Conservation (phyloP, 1,140 invertebrate genomes). For the Andricus grossulariae region DNA sequence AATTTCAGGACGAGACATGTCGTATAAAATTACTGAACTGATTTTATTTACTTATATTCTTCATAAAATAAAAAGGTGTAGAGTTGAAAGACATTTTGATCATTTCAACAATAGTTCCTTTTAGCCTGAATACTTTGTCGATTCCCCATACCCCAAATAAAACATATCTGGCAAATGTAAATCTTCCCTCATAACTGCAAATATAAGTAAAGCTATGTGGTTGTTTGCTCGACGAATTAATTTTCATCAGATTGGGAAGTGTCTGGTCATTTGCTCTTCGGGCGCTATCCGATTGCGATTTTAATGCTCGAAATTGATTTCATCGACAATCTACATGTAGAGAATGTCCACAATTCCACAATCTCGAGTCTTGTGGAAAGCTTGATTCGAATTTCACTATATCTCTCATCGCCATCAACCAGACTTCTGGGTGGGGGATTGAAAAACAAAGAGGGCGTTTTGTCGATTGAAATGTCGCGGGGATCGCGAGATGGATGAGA, state of each 20-base stretch:
- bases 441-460: conserved; percentile 16
- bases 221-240: conserved; percentile 23
- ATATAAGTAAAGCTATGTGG: background rate
- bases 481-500: conserved; percentile 13
- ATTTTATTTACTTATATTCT: too few species aligned
- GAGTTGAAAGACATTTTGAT: too few species aligned
- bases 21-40: too few species aligned
- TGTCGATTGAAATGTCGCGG: background rate
- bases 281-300: background rate
- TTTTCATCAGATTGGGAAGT: conserved; percentile 33
- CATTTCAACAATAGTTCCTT: too few species aligned
- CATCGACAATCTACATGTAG: too few species aligned
- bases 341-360: background rate
- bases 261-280: conserved; percentile 19
- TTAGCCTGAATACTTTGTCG: too few species aligned
- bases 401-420: background rate
- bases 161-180: too few species aligned
- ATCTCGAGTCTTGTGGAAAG: background rate
- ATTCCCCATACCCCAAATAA: too few species aligned
- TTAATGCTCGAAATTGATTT: too few species aligned
- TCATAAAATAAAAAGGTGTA: too few species aligned
- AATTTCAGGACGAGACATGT: too few species aligned
- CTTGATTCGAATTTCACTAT: conserved; percentile 1
- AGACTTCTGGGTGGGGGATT: conserved; percentile 2
- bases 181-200: background rate